These are phyloP conservation scores for Etheostoma cragini DNA, from an alignment of 2,113 vertebrate species.

Conservation along the genomic window DNA sequence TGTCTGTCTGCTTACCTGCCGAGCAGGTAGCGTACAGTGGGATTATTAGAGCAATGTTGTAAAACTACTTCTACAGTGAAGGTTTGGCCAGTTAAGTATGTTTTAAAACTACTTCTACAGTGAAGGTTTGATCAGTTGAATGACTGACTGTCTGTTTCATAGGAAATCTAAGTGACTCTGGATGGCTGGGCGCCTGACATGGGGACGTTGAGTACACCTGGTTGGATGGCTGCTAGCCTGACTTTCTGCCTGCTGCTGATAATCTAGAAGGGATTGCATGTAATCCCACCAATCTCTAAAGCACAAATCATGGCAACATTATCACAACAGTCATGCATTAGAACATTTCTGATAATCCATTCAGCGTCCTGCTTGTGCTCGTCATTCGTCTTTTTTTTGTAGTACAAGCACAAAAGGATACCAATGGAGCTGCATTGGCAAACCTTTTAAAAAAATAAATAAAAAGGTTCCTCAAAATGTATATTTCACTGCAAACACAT, in stretches of 20 bases:
- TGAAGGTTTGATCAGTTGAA: not conserved
- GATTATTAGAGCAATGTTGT: not conserved
- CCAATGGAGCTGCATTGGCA: not conserved
- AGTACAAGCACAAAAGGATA: not conserved
- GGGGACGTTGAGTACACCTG: conserved; percentile 29
- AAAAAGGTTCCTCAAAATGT: not conserved
- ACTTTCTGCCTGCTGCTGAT: conserved; percentile 45
- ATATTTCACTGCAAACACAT: not conserved
- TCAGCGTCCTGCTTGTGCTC: conserved; percentile 1
- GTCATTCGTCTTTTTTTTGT: not conserved
- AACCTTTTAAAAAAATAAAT: too few species aligned
- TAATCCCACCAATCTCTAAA: conserved; percentile 68
- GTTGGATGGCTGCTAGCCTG: conserved; percentile 31
- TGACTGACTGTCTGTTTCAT: not conserved
- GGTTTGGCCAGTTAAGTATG: not conserved
- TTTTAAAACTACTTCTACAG: not conserved
- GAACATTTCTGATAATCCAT: conserved; percentile 54
- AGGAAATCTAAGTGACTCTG: not conserved
- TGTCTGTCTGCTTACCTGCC: too few species aligned
- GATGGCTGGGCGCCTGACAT: not conserved
- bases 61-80: not conserved
- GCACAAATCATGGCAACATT: conserved; percentile 63
- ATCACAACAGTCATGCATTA: conserved; percentile 43
- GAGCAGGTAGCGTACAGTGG: too few species aligned
- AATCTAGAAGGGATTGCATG: conserved; percentile 68